Percentiles rank a stretch among this genome's conserved stretches.
These are phyloP conservation scores for Aphelocoma californica DNA, from an alignment of 2,797 vertebrate genomes.

Conservation along the genomic window DNA sequence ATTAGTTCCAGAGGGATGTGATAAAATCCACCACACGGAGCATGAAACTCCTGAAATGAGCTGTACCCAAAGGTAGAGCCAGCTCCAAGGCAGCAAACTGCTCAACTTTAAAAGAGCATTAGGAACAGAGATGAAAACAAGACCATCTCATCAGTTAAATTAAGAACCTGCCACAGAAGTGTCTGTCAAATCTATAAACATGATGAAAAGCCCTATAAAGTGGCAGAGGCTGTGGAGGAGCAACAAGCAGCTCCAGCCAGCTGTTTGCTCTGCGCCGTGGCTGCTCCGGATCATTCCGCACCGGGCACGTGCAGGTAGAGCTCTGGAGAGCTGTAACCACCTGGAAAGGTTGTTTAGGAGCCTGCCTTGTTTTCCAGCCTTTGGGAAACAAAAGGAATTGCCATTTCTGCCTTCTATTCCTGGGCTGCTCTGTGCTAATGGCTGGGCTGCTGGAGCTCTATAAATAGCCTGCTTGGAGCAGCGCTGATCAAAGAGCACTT, in stretches of 20 bases:
- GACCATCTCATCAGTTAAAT: constrained; percentile 3
- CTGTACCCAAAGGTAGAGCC: not conserved
- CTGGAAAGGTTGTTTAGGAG: not conserved
- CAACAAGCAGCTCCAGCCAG: not conserved
- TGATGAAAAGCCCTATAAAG: constrained; percentile 22
- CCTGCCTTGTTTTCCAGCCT: not conserved
- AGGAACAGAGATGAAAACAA: not conserved
- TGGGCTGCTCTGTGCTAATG: not conserved
- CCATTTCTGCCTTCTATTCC: not conserved
- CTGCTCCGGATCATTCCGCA: not conserved
- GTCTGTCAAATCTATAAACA: constrained; percentile 19
- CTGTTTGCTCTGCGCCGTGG: not conserved
- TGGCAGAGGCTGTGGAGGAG: not conserved
- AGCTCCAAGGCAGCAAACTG: not conserved
- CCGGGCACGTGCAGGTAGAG: not conserved
- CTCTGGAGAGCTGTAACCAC: not conserved
- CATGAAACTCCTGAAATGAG: not conserved
- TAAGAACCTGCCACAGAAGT: constrained; percentile 23
- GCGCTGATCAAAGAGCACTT: constrained; percentile 20
- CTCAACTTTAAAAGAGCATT: not conserved
- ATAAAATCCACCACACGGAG: not conserved
- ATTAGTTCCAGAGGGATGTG: not conserved
- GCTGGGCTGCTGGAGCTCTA: not conserved
- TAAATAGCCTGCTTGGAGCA: constrained; percentile 2
- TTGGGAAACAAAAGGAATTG: not conserved